Evolutionary conservation across 2,113 vertebrate species (phyloP).

Genomic region (Nycticorax nycticorax): DNA sequence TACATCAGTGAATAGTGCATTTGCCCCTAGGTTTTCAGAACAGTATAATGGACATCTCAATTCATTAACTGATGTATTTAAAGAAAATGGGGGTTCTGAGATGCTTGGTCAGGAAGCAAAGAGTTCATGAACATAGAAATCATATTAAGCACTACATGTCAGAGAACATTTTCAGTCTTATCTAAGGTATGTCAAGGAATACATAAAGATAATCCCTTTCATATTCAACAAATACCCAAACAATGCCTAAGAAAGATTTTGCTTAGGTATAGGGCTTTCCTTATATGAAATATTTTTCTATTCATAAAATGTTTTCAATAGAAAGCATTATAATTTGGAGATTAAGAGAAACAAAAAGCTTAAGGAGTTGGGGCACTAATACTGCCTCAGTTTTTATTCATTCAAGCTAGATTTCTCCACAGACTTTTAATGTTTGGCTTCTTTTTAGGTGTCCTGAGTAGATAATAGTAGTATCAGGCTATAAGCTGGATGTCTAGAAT

Average conservation of each 20-base stretch:
- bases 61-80: background rate
- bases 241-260: background rate
- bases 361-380: background rate
- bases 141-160: background rate
- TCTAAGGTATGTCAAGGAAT: background rate
- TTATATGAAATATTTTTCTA: background rate
- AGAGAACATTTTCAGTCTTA: background rate
- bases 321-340: background rate
- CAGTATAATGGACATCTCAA: background rate
- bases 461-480: background rate
- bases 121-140: background rate
- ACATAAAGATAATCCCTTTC: background rate
- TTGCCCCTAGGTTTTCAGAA: background rate
- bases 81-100: background rate
- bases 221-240: background rate
- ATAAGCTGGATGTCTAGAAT: background rate
- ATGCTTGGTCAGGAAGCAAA: background rate
- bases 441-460: background rate
- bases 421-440: background rate
- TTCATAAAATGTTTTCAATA: background rate
- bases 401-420: background rate
- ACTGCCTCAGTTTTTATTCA: background rate
- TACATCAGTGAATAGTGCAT: background rate
- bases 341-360: background rate
- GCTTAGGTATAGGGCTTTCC: background rate